Conservation (phyloP, 2,113 vertebrate species). For the Orientallactaga bullata region DNA sequence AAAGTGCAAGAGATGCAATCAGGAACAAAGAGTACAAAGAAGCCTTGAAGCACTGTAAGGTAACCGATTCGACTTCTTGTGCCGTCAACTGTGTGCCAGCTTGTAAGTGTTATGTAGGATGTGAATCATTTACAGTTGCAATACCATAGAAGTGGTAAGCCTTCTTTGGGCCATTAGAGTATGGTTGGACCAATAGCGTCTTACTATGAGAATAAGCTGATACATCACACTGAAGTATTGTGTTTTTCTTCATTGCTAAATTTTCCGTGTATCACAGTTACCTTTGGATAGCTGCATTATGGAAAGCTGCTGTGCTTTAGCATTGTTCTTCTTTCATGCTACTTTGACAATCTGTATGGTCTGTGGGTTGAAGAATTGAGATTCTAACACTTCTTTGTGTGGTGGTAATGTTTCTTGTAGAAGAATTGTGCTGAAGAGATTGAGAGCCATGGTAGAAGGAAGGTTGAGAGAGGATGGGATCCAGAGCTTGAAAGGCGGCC, state of each 20-base stretch:
- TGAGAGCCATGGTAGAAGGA: not conserved
- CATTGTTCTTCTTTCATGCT: slow-evolving; percentile 38
- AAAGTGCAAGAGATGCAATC: slow-evolving; percentile 97
- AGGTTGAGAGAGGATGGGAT: not conserved
- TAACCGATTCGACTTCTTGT: slow-evolving; percentile 79
- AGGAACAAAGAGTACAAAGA: slow-evolving; percentile 99
- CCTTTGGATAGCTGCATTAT: not conserved
- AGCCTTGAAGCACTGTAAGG: slow-evolving; percentile 98
- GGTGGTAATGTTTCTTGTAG: not conserved
- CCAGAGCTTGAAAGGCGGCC: not conserved
- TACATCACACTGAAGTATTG: not conserved
- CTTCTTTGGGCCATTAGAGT: not conserved
- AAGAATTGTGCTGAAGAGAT: not conserved
- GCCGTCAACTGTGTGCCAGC: not conserved
- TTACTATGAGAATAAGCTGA: not conserved
- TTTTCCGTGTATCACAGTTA: not conserved
- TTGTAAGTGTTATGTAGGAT: not conserved
- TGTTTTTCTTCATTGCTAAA: slow-evolving; percentile 11
- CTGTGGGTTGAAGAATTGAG: not conserved
- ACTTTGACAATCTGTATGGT: not conserved
- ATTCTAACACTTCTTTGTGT: slow-evolving; percentile 36
- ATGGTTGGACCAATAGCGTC: not conserved
- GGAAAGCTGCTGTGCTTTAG: not conserved
- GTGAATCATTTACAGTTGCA: slow-evolving; percentile 20
- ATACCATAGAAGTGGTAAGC: not conserved